These are phyloP conservation scores for Digitonthophagus gazella DNA, from an alignment of 2,888 invertebrate genomes.

Conservation along the genomic window DNA sequence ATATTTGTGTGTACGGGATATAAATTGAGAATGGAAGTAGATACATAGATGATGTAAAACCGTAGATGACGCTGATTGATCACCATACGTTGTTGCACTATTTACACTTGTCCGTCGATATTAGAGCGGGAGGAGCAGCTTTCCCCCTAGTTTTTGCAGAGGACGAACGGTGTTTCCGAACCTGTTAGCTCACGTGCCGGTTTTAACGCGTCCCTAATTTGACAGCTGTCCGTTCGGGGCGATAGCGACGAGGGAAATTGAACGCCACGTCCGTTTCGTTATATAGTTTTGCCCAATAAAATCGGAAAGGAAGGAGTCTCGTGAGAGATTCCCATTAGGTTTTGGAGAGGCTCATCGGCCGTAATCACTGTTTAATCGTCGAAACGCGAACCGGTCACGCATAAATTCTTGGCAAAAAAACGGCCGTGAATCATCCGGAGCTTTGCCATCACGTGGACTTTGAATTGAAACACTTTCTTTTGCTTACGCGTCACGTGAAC, in stretches of 20 bases:
- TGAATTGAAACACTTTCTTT: neutral
- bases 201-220: slow-evolving; percentile 15
- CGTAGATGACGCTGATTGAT: neutral
- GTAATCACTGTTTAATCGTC: neutral
- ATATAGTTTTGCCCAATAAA: neutral
- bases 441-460: too few relatives aligned
- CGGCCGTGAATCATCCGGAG: neutral
- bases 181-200: slow-evolving; percentile 1
- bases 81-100: neutral
- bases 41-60: too few relatives aligned
- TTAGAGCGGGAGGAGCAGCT: neutral
- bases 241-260: slow-evolving; percentile 2
- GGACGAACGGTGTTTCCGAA: slow-evolving; percentile 2
- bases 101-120: slow-evolving; percentile 15
- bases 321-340: neutral
- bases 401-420: neutral
- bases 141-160: neutral
- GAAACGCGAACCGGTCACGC: neutral
- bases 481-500: neutral
- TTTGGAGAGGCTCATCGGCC: neutral
- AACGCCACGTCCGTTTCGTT: neutral
- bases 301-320: neutral
- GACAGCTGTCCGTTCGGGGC: slow-evolving; percentile 8
- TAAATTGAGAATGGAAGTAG: too few relatives aligned
- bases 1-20: too few relatives aligned